Base-by-base conservation (phyloP, 2,113 vertebrate genomes). In the Poeciliopsis occidentalis region DNA sequence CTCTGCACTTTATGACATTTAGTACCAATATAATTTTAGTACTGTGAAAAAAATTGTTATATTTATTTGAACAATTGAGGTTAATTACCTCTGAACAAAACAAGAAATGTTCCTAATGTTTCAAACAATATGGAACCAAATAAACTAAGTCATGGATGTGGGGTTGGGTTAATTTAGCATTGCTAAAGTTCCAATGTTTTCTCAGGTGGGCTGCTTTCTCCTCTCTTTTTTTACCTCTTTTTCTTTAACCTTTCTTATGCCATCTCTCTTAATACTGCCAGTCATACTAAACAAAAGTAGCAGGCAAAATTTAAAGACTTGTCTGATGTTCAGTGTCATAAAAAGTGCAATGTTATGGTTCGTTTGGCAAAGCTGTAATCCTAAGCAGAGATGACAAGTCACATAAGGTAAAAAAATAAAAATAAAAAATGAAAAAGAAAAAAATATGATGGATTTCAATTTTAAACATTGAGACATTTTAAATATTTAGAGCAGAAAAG, bases 21-120 rank as follows among this genome's bases (percentile, higher is more conserved):
- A 47, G 44, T 19, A 15, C 44, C 1, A 17, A 4, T 47, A 47
- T 19, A 47, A 47, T 4, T 13, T 13, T 12, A 0, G 4, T 15
- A 41, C 39, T 15, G 39, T 15, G 12, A 15, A 41, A 41, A 41
- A 15, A 4, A 13, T 0, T 13, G 0, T 12, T 12, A 13, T 13
- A 15, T 11, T 37, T 37, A 37, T 11, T 37, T 37, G 64, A 76
- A 83, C 41, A 1, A 68, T 68, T 29, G 4, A 29, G 13, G 22
- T 19, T 60, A 81, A 83, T 73, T 71, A 71, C 1, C 5, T 5
- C 8, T 31, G 24, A 73, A 73, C 17, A 60, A 37, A 72, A 80
- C 13, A 62, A 37, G 67, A 78, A 41, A 41, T 13, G 39, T 41
- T 41, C 12, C 12, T 73, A 26, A 69, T 69, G 68, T 75, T 44